These are phyloP conservation scores for Tachina fera DNA, from an alignment of 2,888 invertebrate genomes.

Conservation along the genomic window DNA sequence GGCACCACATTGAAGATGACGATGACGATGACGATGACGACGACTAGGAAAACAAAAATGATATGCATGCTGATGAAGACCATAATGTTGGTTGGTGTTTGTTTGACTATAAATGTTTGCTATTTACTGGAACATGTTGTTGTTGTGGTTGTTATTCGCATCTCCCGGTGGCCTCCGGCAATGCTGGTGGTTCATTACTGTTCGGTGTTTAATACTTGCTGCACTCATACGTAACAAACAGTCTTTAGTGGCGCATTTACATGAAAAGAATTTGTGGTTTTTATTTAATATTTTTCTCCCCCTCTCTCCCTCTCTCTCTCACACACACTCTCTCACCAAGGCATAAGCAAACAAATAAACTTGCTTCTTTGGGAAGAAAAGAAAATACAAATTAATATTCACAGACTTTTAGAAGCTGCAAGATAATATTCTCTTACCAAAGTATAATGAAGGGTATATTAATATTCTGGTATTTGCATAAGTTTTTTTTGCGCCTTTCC, in stretches of 20 bases:
- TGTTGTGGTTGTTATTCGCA: slow-evolving; percentile 47
- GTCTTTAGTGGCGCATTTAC: slow-evolving; percentile 49
- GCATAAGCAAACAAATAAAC: not conserved
- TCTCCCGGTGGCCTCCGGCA: slow-evolving; percentile 65
- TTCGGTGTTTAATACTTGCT: slow-evolving; percentile 38
- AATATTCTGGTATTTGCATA: slow-evolving; percentile 68
- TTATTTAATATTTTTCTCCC: not conserved
- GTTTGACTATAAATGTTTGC: slow-evolving; percentile 28
- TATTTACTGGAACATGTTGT: slow-evolving; percentile 49
- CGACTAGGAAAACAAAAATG: slow-evolving; percentile 35
- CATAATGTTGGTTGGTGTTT: slow-evolving; percentile 46
- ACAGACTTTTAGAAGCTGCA: slow-evolving; percentile 31
- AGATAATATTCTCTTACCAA: slow-evolving; percentile 15
- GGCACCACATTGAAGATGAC: slow-evolving; percentile 10
- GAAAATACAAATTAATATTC: slow-evolving; percentile 31
- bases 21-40: slow-evolving; percentile 20
- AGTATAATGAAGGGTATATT: slow-evolving; percentile 47
- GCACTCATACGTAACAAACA: slow-evolving; percentile 42
- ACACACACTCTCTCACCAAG: too few relatives aligned
- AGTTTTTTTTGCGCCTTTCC: slow-evolving; percentile 17
- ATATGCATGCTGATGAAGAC: slow-evolving; percentile 40
- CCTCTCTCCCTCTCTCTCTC: not conserved
- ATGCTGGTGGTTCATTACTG: slow-evolving; percentile 53
- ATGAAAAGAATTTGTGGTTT: slow-evolving; percentile 54
- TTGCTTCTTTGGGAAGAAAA: not conserved